A percentile compares a stretch with the other conserved stretches of the same genome.
phyloP scores from a whole-genome alignment of 1,140 invertebrate genomes.

The Bemisia tabaci region DNA sequence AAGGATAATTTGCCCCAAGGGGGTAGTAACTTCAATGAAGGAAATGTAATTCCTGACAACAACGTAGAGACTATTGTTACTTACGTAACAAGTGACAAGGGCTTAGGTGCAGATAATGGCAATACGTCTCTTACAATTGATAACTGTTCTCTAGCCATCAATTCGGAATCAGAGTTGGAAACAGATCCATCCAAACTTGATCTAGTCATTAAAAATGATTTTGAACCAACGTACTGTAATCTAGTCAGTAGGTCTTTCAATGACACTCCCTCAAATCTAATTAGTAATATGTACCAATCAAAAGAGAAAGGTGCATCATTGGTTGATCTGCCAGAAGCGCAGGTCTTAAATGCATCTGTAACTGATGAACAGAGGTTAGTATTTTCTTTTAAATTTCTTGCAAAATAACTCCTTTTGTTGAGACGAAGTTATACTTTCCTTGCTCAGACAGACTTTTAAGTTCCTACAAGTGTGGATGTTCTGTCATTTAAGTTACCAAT shows the following conservation, averaged over 20 bases:
- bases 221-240: background rate
- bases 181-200: background rate
- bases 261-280: no score
- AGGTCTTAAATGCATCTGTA: no score
- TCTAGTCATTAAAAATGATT: background rate
- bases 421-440: no score
- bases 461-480: no score
- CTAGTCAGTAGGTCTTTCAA: background rate
- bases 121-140: background rate
- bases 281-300: no score
- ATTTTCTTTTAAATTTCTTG: no score
- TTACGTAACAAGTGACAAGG: background rate
- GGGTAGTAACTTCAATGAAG: constrained; percentile 2
- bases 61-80: background rate
- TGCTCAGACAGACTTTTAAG: no score
- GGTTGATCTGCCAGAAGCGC: no score
- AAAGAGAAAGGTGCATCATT: no score
- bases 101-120: background rate
- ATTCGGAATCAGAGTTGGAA: background rate
- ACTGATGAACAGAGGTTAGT: no score
- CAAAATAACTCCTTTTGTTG: no score
- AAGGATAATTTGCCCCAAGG: constrained; percentile 14
- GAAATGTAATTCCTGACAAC: background rate
- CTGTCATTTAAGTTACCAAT: no score
- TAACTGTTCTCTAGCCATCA: background rate